A percentile compares a stretch with the other conserved stretches of the same genome.
Conservation (phyloP, 2,888 invertebrate species). For the Orthosia cruda region DNA sequence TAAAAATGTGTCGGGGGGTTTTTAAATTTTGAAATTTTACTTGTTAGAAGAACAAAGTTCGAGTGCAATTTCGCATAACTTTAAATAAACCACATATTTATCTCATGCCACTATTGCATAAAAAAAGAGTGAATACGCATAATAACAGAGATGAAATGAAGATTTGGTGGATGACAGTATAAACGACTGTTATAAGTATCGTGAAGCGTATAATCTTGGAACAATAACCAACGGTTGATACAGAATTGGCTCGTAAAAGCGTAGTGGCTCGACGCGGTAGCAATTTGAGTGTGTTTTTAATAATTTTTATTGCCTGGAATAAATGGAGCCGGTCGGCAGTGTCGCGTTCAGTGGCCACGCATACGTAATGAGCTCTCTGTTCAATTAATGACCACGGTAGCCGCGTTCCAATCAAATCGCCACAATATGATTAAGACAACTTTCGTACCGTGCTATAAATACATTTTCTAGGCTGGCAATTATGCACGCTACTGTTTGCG, state of each 20-base stretch:
- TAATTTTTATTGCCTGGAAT: constrained; percentile 77
- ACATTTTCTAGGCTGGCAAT: constrained; percentile 29
- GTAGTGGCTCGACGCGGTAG: constrained; percentile 74
- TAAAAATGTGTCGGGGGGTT: too few relatives aligned
- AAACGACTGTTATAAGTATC: constrained; percentile 54
- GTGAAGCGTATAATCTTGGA: constrained; percentile 60
- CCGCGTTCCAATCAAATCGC: constrained; percentile 80
- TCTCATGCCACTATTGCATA: constrained; percentile 12
- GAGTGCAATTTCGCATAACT: constrained; percentile 14
- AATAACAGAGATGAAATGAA: constrained; percentile 25
- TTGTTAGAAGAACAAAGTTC: constrained; percentile 30
- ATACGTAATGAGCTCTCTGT: constrained; percentile 84
- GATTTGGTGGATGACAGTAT: constrained; percentile 45
- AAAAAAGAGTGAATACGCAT: constrained; percentile 17
- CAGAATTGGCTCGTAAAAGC: constrained; percentile 71
- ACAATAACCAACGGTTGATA: constrained; percentile 66
- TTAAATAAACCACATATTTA: constrained; percentile 18
- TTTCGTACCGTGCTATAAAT: constrained; percentile 70
- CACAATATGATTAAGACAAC: constrained; percentile 82
- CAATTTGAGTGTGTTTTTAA: constrained; percentile 77
- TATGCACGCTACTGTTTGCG: constrained; percentile 9
- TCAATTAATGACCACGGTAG: constrained; percentile 79
- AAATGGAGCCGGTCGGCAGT: constrained; percentile 73
- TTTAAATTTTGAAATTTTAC: too few relatives aligned
- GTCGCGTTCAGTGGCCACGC: constrained; percentile 74